Evolutionary conservation across 92 coral and sea anemone genomes (phyloP), one percentile per base, ranked within the genome.

Genomic region (Ricordea florida): DNA sequence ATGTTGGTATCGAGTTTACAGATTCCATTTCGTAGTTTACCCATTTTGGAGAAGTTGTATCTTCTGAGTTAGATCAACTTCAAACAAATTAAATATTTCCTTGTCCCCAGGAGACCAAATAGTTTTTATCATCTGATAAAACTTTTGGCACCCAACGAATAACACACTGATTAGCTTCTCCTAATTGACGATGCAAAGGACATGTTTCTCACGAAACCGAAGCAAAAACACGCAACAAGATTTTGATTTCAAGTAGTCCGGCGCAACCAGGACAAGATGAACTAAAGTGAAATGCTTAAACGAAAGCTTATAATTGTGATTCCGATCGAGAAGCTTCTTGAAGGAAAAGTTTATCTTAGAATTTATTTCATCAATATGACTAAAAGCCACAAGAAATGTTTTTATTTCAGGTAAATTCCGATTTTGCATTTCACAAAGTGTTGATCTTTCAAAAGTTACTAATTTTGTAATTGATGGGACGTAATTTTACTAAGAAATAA

Each of bases 61-160:
- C 78, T 27, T 68, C 71, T 74, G 69, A 68, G 82, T 76, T 81
- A 75, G 79, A 87, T 87, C 83, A 67, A 87, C 92, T 74, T 87
- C 85, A 87, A 87, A 87, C 92, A 87, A 87, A 84, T 84, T 84
- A 84, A 69, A 51, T 11, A 63, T 43, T 32, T 11, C 65, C 66
- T 55, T 53, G 55, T 66, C 83, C 35, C 42, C 10, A 41, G 41
- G 62, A 7, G 55, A 67, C 57, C 82, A 74, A 73, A 79, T 50
- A 57, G 73, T 53, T 66, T 66, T 79, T 67, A 48, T 62, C 65
- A 73, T 74, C 72, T 66, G 88, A 82, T 82, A 74, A 82, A 52
- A 36, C 31, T 6, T 69, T 27, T 41, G 64, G 63, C 76, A 69
- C 51, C 76, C 76, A 47, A 5, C 18, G 26, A 22, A 52, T 37